Evolutionary conservation across 2,888 invertebrate genomes (phyloP), one percentile per base, ranked within the genome.

Genomic region (Schizotus pectinicornis): DNA sequence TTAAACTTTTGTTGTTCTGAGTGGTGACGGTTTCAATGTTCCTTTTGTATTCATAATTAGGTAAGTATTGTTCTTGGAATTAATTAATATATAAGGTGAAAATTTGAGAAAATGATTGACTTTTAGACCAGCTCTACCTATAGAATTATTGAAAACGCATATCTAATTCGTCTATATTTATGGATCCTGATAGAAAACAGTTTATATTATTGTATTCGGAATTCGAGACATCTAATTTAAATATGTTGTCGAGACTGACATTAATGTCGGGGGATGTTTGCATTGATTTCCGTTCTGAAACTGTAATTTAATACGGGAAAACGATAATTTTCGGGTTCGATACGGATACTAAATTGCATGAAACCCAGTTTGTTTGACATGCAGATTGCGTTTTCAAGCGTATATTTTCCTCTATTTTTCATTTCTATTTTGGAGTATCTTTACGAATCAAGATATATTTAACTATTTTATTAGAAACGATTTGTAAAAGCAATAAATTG

Each of bases 211-310:
- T 45, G 1, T 42, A 43, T 52, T 9, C 8, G 39, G 36, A 50
- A 56, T 50, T 48, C 45, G 36, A 38, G 14, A 34, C 31, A 51
- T 33, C 22, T 51, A 56, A 51, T 58, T 58, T 52, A 47, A 42
- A 43, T 43, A 30, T 43, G 8, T 9, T 43, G 43, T 37, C 36
- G 32, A 39, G 33, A 22, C 41, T 46, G 56, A 45, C 22, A 47
- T 45, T 48, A 57, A 56, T 56, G 46, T 50, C 50, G 51, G 45
- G 45, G 39, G 52, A 52, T 32, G 57, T 58, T 58, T n/a, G 12
- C 30, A 58, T 58, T 31, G 58, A 58, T 58, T 58, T 53, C 58
- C 31, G 14, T 58, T 54, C 47, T 30, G 34, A 47, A 34, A 45
- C 41, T 37, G 38, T 47, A 41, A 41, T 54, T 47, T 47, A 14